Evolutionary conservation across 2,888 invertebrate species (phyloP), one percentile per base, ranked within the genome.

Genomic region (Trimorus sp.): DNA sequence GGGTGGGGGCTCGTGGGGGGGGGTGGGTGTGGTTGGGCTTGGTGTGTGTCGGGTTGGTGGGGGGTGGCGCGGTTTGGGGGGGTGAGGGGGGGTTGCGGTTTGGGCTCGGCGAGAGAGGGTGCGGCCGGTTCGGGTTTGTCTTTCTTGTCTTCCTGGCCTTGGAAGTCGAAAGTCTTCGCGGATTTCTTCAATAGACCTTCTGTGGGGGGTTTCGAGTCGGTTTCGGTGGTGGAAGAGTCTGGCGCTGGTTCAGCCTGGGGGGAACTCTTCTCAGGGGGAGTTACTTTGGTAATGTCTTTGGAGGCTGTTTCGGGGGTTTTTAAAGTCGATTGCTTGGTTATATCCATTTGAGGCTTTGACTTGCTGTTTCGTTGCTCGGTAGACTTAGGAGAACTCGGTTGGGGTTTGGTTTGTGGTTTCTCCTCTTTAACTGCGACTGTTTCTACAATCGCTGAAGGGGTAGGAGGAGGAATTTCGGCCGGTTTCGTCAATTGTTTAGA

Each of bases 271-370:
- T 45, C 12, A 7, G 45, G 45, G 45, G 6, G 12, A 45, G 45
- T 45, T 45, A 7, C 3, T 45, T 45, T 45, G 2, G 45, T 1
- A 2, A 6, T 5, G 14, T 48, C 48, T 48, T 48, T 48, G 14
- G n/a, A n/a, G n/a, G n/a, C 48, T n/a, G 12, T 0, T 48, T 48
- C n/a, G 12, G 15, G 16, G 2, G 9, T 1, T 53, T 53, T 53
- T 26, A 8, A 16, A 1, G 11, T 26, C 42, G 14, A n/a, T n/a
- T 82, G 69, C 36, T 89, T 88, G 38, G 92, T 85, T 84, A 92
- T 93, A 86, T 89, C 90, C 12, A 54, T 59, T 62, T 75, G 80
- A 65, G 63, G 40, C 40, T 56, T 74, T 40, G 14, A 65, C 59
- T 76, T 69, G 59, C 51, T 48, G 59, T 53, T 77, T 45, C 36